These are phyloP conservation scores for Chaenocephalus aceratus DNA, from an alignment of 2,113 vertebrate species.

Conservation along the genomic window DNA sequence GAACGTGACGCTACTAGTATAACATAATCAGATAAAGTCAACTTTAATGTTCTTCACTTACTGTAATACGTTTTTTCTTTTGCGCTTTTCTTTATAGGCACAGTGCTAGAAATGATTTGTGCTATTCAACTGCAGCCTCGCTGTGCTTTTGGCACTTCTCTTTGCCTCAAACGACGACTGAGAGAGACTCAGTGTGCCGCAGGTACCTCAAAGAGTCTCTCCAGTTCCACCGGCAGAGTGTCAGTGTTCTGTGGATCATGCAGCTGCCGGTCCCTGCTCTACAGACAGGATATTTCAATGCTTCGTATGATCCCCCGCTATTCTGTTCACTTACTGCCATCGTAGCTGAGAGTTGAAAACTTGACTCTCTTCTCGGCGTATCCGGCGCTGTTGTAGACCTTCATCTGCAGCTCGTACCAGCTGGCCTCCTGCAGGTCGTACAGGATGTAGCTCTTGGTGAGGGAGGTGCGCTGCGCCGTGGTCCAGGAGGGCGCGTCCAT, in stretches of 20 bases:
- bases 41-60: too few species aligned
- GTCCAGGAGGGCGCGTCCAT: constrained; percentile 93
- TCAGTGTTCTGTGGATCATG: constrained; percentile 25
- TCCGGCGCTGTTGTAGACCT: constrained; percentile 96
- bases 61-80: too few species aligned
- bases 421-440: constrained; percentile 97
- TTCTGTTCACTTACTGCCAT: constrained; percentile 91
- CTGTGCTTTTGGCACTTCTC: background rate
- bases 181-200: background rate
- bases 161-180: constrained; percentile 6
- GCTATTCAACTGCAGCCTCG: constrained; percentile 13
- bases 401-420: constrained; percentile 98
- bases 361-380: constrained; percentile 95
- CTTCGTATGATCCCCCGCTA: background rate
- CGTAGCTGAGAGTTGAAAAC: constrained; percentile 95
- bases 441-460: constrained; percentile 95
- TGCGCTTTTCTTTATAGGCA: too few species aligned
- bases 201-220: background rate
- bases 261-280: background rate
- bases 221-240: constrained; percentile 1
- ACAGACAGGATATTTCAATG: background rate
- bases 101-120: too few species aligned
- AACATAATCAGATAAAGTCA: too few species aligned
- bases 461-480: constrained; percentile 92
- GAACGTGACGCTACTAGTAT: too few species aligned